Evolutionary conservation across 2,888 invertebrate species (phyloP).

Genomic region (Choreutis nemorana): DNA sequence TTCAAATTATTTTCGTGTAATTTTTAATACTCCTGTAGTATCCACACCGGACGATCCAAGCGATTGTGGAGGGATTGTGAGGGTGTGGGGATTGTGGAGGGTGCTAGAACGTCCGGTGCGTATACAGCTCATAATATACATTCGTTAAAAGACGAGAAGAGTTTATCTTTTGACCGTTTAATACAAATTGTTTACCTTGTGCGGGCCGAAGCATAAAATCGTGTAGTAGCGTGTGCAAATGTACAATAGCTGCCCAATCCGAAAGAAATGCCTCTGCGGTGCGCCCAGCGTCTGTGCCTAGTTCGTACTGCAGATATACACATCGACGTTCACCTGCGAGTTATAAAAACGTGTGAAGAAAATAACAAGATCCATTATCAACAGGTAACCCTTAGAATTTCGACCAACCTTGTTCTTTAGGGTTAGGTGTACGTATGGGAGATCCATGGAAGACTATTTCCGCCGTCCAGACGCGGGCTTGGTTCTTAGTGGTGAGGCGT

Average conservation of each 20-base stretch:
- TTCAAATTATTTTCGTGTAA: too few species aligned
- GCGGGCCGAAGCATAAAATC: conserved; percentile 83
- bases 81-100: too few species aligned
- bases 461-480: conserved; percentile 85
- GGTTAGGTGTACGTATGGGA: conserved; percentile 79
- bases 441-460: conserved; percentile 89
- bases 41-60: too few species aligned
- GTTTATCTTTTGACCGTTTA: too few species aligned
- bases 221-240: conserved; percentile 85
- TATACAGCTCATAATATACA: too few species aligned
- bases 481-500: conserved; percentile 79
- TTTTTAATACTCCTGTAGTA: too few species aligned
- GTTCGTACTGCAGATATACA: conserved; percentile 90
- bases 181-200: conserved; percentile 69
- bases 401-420: conserved; percentile 77
- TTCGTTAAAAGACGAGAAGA: too few species aligned
- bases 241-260: conserved; percentile 93
- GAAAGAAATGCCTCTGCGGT: conserved; percentile 87
- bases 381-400: not conserved
- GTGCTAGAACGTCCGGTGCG: too few species aligned
- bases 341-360: not conserved
- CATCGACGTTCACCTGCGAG: conserved; percentile 80
- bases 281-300: conserved; percentile 84
- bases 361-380: not conserved
- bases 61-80: too few species aligned